A percentile compares a stretch with the other conserved stretches of the same genome.
Conservation (phyloP, 53 echinoderm and acorn worm genomes). For the Stichopus horrens region DNA sequence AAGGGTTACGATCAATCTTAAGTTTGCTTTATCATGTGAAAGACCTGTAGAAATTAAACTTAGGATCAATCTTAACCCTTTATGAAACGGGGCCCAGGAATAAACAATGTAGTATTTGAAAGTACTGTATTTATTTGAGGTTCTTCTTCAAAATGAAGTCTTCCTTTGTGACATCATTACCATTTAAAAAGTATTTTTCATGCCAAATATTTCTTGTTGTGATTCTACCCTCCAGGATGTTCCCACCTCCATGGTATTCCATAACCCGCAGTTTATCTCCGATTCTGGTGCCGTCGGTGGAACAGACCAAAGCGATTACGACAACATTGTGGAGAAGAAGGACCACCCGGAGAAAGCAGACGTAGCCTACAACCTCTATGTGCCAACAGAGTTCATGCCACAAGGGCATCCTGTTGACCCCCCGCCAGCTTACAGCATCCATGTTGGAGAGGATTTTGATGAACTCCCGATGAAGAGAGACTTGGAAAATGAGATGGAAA, state of each 20-base stretch:
- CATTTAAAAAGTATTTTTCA: neutral
- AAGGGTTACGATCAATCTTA: no score
- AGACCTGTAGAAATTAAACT: no score
- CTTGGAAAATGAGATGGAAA: neutral
- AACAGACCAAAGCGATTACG: neutral
- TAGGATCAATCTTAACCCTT: no score
- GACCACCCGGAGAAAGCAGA: neutral
- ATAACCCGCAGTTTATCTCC: constrained; percentile 1
- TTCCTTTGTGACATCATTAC: no score
- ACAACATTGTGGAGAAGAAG: neutral
- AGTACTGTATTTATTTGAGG: no score
- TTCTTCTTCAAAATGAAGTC: no score
- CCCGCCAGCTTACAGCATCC: constrained; percentile 20
- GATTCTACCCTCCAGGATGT: neutral
- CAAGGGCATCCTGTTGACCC: constrained; percentile 17
- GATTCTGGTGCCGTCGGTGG: constrained; percentile 24
- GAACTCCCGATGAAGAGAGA: constrained; percentile 22
- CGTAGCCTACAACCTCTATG: constrained; percentile 14
- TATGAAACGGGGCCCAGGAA: no score
- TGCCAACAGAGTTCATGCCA: constrained; percentile 29
- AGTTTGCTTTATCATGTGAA: no score
- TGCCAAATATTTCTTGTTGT: neutral
- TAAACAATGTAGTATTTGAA: no score
- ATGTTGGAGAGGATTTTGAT: neutral
- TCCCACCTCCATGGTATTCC: neutral